phyloP scores from a whole-genome alignment of 2,797 vertebrate species.

The Gymnopithys bicolor region DNA sequence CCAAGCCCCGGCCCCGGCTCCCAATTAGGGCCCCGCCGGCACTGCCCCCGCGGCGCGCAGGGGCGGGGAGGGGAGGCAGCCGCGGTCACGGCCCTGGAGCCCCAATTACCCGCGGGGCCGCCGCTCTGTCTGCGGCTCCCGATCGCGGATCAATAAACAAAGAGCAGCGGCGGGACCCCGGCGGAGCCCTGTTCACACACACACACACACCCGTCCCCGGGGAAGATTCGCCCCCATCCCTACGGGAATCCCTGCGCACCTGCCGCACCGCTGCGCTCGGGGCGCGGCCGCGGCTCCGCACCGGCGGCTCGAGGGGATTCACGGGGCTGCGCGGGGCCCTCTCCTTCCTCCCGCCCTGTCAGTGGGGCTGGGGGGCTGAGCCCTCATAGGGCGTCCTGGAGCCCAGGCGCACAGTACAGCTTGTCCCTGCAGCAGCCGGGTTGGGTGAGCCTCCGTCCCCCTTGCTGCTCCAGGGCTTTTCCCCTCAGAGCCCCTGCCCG shows the following conservation, averaged over 20 bases:
- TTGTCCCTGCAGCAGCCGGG: neutral
- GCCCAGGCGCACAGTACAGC: rapidly evolving
- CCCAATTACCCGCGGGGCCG: conserved; percentile 24
- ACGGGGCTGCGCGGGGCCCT: rapidly evolving
- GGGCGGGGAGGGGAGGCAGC: neutral
- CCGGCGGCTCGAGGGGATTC: neutral
- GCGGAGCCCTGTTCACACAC: neutral
- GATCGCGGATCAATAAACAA: conserved; percentile 79
- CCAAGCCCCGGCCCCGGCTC: conserved; percentile 58
- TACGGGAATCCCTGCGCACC: neutral
- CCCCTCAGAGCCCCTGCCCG: rapidly evolving
- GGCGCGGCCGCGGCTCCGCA: neutral
- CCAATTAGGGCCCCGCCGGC: conserved; percentile 77
- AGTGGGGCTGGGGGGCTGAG: neutral
- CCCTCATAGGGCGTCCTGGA: neutral
- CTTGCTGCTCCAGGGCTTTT: neutral
- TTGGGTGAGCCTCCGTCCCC: neutral
- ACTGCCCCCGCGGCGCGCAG: neutral
- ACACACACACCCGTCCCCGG: too few species aligned
- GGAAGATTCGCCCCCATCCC: rapidly evolving
- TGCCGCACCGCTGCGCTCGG: neutral
- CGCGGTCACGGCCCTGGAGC: neutral
- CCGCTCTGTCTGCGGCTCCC: conserved; percentile 81
- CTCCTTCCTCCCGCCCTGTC: rapidly evolving
- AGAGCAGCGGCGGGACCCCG: conserved; percentile 66